Evolutionary conservation across 2,888 invertebrate genomes (phyloP).

Genomic region (Tipula lateralis): DNA sequence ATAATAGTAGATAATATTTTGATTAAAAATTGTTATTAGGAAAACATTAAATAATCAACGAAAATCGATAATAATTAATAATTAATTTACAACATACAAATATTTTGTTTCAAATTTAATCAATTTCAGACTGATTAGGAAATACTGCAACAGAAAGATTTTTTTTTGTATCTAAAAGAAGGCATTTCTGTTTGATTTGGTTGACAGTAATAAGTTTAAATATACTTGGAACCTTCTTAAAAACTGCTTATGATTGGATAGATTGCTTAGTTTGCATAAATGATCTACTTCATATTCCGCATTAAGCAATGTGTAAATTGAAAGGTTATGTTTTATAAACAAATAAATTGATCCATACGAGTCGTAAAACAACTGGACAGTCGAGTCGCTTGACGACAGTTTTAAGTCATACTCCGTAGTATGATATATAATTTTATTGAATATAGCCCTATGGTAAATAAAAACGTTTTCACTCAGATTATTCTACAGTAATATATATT

Average conservation of each 20-base stretch:
- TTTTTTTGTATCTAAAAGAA: neutral
- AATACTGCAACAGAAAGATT: neutral
- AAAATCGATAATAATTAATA: neutral
- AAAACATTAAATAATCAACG: no score
- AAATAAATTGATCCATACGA: neutral
- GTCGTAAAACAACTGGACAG: neutral
- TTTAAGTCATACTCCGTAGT: neutral
- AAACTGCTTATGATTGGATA: neutral
- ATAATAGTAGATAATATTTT: neutral
- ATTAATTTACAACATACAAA: neutral
- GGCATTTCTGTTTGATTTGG: neutral
- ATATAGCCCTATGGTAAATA: neutral
- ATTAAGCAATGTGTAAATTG: neutral
- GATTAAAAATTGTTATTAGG: no score
- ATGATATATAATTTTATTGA: neutral
- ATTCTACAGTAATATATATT: neutral
- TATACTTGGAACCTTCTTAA: neutral
- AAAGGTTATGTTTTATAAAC: neutral
- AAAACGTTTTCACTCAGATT: neutral
- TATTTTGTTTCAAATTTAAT: neutral
- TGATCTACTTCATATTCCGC: neutral
- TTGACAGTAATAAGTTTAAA: neutral
- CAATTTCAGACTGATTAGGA: neutral
- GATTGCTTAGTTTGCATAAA: neutral
- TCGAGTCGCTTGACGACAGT: neutral